Base-by-base conservation (phyloP, 2,797 vertebrate species). In the Enteromius trimaculatus region DNA sequence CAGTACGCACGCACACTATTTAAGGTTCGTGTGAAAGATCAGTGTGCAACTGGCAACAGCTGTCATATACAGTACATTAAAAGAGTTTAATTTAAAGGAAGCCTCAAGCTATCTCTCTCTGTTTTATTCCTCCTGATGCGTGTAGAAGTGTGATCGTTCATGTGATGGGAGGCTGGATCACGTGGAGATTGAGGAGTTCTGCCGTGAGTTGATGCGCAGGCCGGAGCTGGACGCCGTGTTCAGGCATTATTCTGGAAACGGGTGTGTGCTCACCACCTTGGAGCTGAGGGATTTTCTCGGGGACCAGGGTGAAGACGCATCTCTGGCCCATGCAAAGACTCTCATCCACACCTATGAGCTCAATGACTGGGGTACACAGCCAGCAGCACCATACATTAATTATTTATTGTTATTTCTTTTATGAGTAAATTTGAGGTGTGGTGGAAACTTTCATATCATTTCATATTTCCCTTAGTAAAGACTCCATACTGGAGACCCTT, bases 161-260 rank as follows among this genome's bases (percentile, higher is more conserved):
- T 93, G 94, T 0, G 93, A 97, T 0, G 94, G 93, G 34, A 94
- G 96, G 0, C 92, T 99, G 89, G 97, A 99, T 85, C 96, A 95
- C 13, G 26, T 88, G 0, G 98, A 99, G 92, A 96, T 98, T 0
- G 97, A 98, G 89, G 96, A 96, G 90, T 98, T 99, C 87, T 97
- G 97, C 88, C 94, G 95, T 62, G 94, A 94, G 90, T 93, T 99
- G 88, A 92, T 98, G 95, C 94, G 94, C 3, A 93, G 98, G 14
- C 97, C 97, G 0, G 98, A 99, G 94, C 86, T 99, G 90, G 96
- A 98, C 75, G 91, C 94, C 0, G 93, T 99, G 6, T 99, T 99
- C 6, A 89, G 91, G 26, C 93, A 64, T n/a, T 97, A 97, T 88
- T 98, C 97, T 0, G 95, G 97, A 0, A 96, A 97, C 60, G 97